phyloP scores from a whole-genome alignment of 2,888 invertebrate species.

The Cartodere bifasciata region DNA sequence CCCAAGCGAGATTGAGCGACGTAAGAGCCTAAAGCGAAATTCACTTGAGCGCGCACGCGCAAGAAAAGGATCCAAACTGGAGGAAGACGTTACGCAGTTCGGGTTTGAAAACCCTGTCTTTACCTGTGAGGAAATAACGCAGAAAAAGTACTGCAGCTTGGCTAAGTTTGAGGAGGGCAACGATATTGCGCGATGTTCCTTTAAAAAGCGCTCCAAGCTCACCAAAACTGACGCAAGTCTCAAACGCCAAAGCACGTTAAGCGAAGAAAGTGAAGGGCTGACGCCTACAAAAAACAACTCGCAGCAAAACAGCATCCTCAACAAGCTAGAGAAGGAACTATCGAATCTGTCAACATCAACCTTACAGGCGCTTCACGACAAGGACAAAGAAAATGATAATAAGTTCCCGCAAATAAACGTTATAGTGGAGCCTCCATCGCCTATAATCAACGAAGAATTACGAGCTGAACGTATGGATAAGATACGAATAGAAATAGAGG shows the following conservation, averaged over 20 bases:
- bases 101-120: conserved; percentile 64
- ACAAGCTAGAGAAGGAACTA: conserved; percentile 30
- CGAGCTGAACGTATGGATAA: conserved; percentile 22
- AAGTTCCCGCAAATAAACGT: conserved; percentile 55
- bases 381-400: conserved; percentile 15
- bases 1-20: conserved; percentile 36
- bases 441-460: conserved; percentile 47
- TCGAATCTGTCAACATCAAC: conserved; percentile 26
- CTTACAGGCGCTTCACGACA: no score
- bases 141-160: conserved; percentile 61
- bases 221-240: conserved; percentile 34
- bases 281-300: conserved; percentile 21
- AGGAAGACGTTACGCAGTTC: conserved; percentile 44
- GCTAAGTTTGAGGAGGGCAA: conserved; percentile 75
- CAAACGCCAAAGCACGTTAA: conserved; percentile 28
- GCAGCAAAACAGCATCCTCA: conserved; percentile 22
- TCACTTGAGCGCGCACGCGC: conserved; percentile 31
- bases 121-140: conserved; percentile 43
- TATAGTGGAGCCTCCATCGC: conserved; percentile 63
- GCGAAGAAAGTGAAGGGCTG: conserved; percentile 29
- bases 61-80: conserved; percentile 30
- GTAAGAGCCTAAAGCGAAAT: conserved; percentile 42
- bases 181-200: conserved; percentile 68
- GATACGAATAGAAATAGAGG: conserved; percentile 28
- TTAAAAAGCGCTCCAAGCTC: conserved; percentile 38